Evolutionary conservation across 2,113 vertebrate genomes (phyloP), one percentile per base, ranked within the genome.

Genomic region (Arizona elegans): DNA sequence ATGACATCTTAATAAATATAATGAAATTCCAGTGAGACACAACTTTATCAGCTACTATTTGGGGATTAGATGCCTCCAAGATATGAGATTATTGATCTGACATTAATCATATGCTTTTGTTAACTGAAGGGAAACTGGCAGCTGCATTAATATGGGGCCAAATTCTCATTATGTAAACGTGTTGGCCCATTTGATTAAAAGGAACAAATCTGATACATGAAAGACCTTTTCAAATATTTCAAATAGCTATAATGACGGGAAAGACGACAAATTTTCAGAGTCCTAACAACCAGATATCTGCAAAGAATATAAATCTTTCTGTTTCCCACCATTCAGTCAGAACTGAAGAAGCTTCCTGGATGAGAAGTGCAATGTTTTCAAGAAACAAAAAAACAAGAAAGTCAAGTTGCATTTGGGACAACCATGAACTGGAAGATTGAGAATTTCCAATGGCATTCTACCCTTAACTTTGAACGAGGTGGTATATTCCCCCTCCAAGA

Each of bases 1-100:
- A 96, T 95, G 88, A 93, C 91, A 97, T 95, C 92, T 96, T 96
- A 95, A 95, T 95, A 95, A 94, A 90, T 96, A 96, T 95, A 97
- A 97, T 93, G 93, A 96, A 96, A 96, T 95, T 95, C 89, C 92
- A 89, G 86, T 86, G 90, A 96, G 89, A 47, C 75, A 93, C 43
- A 87, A 56, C 92, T 52, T 87, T 87, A 87, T 96, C 97, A 97
- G 94, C 62, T 87, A 95, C 95, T 96, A 96, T 8, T 23, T 87
- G 33, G 89, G 94, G 90, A 94, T 97, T 94, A 93, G 91, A 96
- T 90, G 75, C 91, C 90, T 96, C 85, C 95, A 96, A 89, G 95
- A 95, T 93, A 93, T 54, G 92, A 96, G 58, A 95, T 94, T 94
- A 95, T 94, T 94, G 95, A 92, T 95, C 92, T 95, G 90, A 94